Base-by-base conservation (phyloP, 2,113 vertebrate species). In the Hiodon alosoides region DNA sequence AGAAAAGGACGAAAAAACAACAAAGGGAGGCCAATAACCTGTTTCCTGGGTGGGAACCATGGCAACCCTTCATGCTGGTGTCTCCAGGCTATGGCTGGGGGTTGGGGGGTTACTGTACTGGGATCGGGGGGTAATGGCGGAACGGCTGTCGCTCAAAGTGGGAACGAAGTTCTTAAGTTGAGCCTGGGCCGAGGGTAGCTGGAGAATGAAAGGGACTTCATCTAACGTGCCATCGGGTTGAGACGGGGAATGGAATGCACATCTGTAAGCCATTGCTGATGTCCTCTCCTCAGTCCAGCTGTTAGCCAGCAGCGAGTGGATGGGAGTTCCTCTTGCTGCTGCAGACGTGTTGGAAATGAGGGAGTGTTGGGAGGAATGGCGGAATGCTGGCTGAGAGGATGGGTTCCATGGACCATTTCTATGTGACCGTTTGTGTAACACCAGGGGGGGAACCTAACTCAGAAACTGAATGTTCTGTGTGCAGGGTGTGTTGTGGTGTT, bases 21-120 rank as follows among this genome's bases (percentile, higher is more conserved):
- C 17, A 10, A 0, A 14, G 51, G 8, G 9, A 3, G 47, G 64
- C 7, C 14, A 7, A 47, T 67, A 74, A 57, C 73, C 46, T 67
- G 53, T 47, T 9, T 55, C 4, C 53, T 2, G 53, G 4, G 7
- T 8, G 14, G 67, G 14, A 54, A 7, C 74, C 10, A 62, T 69
- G 74, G 50, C 74, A 67, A 54, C 74, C 67, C 62, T 69, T 62
- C 7, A 67, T 51, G 55, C 16, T 11, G 53, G 31, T 17, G 54
- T 51, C 55, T 50, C 11, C 58, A 10, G 11, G 55, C 10, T 57
- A 0, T 62, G 67, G 59, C n/a, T 68, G 31, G 67, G 50, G 13
- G 11, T 46, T 54, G 74, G 31, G 31, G 31, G 31, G 69, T 76
- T 76, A 50, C 51, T 75, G 47, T 74, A 50, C 46, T 60, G 31